phyloP scores from a whole-genome alignment of 1,140 invertebrate species.

The Adelges cooleyi region DNA sequence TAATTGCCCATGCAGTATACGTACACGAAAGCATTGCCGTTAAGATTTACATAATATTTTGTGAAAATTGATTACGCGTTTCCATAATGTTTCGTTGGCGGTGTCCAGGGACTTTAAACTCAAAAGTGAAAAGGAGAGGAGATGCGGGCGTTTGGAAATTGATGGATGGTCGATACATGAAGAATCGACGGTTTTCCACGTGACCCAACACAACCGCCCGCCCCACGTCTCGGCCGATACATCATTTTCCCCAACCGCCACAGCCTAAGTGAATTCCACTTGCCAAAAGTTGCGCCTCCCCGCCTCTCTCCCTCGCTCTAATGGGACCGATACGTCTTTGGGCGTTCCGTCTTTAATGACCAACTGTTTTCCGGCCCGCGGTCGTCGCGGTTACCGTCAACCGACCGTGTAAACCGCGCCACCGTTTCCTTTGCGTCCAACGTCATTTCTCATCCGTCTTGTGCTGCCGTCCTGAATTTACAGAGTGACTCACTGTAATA shows the following conservation, averaged over 20 bases:
- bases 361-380: constrained; percentile 18
- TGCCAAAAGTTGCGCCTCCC: neutral
- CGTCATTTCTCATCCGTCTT: constrained; percentile 26
- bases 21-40: too few species aligned
- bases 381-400: constrained; percentile 1
- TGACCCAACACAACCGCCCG: neutral
- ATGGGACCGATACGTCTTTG: constrained; percentile 28
- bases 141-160: neutral
- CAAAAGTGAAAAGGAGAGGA: too few species aligned
- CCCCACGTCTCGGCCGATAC: neutral
- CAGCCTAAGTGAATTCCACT: constrained; percentile 22
- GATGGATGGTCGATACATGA: constrained; percentile 18
- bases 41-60: too few species aligned
- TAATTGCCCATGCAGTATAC: too few species aligned
- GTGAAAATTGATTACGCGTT: too few species aligned
- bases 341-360: constrained; percentile 18
- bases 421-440: neutral
- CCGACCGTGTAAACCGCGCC: constrained; percentile 25
- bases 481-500: too few species aligned
- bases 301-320: neutral
- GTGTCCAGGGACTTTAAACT: too few species aligned
- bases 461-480: neutral
- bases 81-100: too few species aligned
- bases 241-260: constrained; percentile 15
- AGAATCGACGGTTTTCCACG: constrained; percentile 27